A percentile compares a stretch with the other conserved stretches of the same genome.
phyloP scores from a whole-genome alignment of 2,113 vertebrate genomes.

The western clawed frog (Xenopus tropicalis) region UCB_Xtro_10.0 CM004450.2:70900501-70901000 shows the following conservation, averaged over 20 bases:
- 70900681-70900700: no score
- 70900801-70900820: constrained; percentile 5
- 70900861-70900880: neutral
- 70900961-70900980: neutral
- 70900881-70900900: neutral
- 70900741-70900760: neutral
- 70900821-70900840: neutral
- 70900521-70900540: no score
- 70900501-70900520: no score
- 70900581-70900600: no score
- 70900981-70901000: neutral
- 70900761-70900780: constrained; percentile 12
- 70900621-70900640: no score
- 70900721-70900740: no score
- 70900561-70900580: no score
- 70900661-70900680: no score
- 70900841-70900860: neutral
- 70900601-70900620: no score
- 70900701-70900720: no score
- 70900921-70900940: neutral
- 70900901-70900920: neutral
- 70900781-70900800: constrained; percentile 14
- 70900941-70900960: neutral
- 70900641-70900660: no score
- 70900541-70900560: no score